phyloP scores from a whole-genome alignment of 2,797 vertebrate genomes.

The Pangasius larnaudii region DNA sequence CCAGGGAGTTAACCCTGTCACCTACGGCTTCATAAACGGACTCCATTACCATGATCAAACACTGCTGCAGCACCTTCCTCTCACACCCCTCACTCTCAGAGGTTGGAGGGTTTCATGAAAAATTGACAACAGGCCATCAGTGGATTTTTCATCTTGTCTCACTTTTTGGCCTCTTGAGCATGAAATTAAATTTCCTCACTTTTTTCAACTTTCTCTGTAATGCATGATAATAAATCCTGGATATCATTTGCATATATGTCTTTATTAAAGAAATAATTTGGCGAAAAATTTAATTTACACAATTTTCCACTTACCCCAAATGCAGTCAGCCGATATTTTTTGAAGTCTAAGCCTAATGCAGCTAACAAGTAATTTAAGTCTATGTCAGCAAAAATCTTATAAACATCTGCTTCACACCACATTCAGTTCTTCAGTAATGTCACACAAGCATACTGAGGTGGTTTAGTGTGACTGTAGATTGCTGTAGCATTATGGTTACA shows the following conservation, averaged over 20 bases:
- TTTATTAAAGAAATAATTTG: slow-evolving; percentile 18
- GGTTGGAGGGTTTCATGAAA: slow-evolving; percentile 39
- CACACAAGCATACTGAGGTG: not conserved
- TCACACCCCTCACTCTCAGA: slow-evolving; percentile 23
- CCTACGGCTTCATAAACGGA: slow-evolving; percentile 53
- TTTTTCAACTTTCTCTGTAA: slow-evolving; percentile 18
- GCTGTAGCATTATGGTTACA: not conserved
- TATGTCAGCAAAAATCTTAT: not conserved
- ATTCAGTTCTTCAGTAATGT: not conserved
- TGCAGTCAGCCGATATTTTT: not conserved
- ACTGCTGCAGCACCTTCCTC: slow-evolving; percentile 39
- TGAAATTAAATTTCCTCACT: slow-evolving; percentile 25
- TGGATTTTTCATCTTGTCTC: slow-evolving; percentile 45
- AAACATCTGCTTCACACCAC: not conserved
- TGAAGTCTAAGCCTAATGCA: not conserved
- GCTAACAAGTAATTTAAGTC: not conserved
- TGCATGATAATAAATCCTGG: slow-evolving; percentile 11
- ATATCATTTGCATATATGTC: slow-evolving; percentile 13
- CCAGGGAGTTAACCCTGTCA: slow-evolving; percentile 67
- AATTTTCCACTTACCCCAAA: not conserved
- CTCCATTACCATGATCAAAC: slow-evolving; percentile 63
- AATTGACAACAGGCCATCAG: slow-evolving; percentile 46
- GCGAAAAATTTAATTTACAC: not conserved
- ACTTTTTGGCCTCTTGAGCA: slow-evolving; percentile 33
- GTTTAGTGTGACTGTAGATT: not conserved